Evolutionary conservation across 2,888 invertebrate genomes (phyloP), one percentile per base, ranked within the genome.

Genomic region (Oasisia sp.): DNA sequence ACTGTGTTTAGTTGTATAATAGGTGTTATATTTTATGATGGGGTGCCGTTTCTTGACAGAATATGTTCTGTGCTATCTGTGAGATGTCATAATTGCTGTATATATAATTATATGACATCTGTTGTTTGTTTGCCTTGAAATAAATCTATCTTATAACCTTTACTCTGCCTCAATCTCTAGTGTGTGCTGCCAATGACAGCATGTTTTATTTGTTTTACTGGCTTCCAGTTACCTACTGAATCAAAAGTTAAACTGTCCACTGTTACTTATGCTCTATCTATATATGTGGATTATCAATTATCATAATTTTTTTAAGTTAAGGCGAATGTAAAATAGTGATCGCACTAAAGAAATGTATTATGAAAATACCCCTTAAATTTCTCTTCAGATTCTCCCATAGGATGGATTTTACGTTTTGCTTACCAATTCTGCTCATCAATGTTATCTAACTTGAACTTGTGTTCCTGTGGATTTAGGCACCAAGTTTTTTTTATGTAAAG

Each of bases 121-220:
- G 74, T 74, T 74, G 74, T 74, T 74, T 74, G 74, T 74, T 74
- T 74, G 74, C 74, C 74, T 74, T 74, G 74, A 74, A 74, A 19
- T 74, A 74, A 74, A 74, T n/a, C 19, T 74, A 74, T 74, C 74
- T 74, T 5, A 74, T 74, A 74, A 74, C 74, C 19, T 74, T 74
- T 74, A 27, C 74, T 74, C 7, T 19, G 14, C 27, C n/a, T 74
- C 74, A 74, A 19, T 19, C 74, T 74, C 27, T 74, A 12, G 27
- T 19, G 27, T 74, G 74, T 74, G 19, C 74, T 7, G 1, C 19
- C 74, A 74, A 19, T 27, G 27, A 74, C 74, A 74, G 19, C 74
- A 74, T 27, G 14, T 74, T 74, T n/a, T 74, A 74, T 27, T 19
- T 27, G 27, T 74, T 19, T 74, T 27, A 74, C n/a, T n/a, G 7